Conservation (phyloP, 35 echinoderm and acorn worm genomes). For the Lytechinus variegatus region DNA sequence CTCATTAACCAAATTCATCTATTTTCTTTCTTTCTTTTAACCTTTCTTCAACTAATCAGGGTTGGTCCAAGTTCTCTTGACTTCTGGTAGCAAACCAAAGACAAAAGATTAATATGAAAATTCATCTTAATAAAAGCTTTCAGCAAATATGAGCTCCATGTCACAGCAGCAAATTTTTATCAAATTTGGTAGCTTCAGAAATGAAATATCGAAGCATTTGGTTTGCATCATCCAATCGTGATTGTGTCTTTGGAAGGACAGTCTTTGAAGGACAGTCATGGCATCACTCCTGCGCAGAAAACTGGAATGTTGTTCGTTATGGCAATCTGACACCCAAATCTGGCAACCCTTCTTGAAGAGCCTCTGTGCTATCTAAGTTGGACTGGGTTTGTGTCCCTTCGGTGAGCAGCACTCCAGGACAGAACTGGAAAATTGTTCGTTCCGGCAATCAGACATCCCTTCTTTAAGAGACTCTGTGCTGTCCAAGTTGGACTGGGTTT, state of each 20-base stretch:
- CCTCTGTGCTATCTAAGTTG: no score
- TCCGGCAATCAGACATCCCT: no score
- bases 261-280: background rate
- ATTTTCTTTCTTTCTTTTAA: background rate
- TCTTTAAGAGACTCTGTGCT: no score
- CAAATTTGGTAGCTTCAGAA: background rate
- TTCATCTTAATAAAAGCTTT: background rate
- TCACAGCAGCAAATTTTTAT: background rate
- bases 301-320: no score
- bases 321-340: no score
- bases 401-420: no score
- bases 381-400: no score
- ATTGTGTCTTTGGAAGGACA: no score
- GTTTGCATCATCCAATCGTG: background rate
- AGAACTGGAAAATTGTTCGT: no score
- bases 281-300: background rate
- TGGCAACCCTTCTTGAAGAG: no score
- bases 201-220: background rate
- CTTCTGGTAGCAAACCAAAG: background rate
- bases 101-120: background rate
- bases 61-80: background rate
- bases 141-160: background rate
- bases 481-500: no score
- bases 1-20: background rate
- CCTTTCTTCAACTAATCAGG: background rate